Evolutionary conservation across 2,113 vertebrate species (phyloP), one percentile per base, ranked within the genome.

Genomic region (Cyphomyrus discorhynchus): DNA sequence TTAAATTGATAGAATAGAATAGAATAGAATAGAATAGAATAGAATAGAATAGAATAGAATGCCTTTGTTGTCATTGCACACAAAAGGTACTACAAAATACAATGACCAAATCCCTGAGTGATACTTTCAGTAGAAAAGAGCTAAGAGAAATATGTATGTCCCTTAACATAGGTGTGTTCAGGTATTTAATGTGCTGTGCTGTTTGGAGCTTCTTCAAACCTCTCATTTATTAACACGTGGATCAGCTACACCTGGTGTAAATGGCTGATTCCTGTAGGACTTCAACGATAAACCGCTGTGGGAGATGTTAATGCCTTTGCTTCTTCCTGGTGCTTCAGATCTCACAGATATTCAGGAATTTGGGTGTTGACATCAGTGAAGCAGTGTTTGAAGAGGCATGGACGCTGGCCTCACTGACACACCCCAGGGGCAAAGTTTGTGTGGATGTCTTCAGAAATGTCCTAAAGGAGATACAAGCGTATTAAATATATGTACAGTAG

Each of bases 351-450:
- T 94, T 98, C 91, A 90, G 39, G 88, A 98, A 97, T 39, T 94
- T 95, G 45, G 97, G 96, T 0, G 62, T 95, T 87, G 88, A 92
- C 7, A 89, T 97, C 94, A 94, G 96, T 10, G 94, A 95, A 70
- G 95, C 97, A 90, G 95, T 85, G 2, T 97, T 98, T 91, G 96
- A 98, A 90, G 95, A 96, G 85, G 93, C 95, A 13, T 98, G 98
- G 97, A 94, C 95, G 90, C 92, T 97, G 92, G 96, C 97, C 1
- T 94, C 95, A 66, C 92, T 88, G 89, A 96, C 94, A 91, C 94
- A 96, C 52, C 94, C 95, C 0, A 91, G 88, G 15, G 96, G 97
- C 90, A 95, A 97, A 85, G 96, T 97, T 87, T 97, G 95, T 93
- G 92, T 98, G 8, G 96, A 98, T 91, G 94, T 35, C 89, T 96